phyloP scores from a whole-genome alignment of 2,888 invertebrate species.

The Thelaira solivaga region DNA sequence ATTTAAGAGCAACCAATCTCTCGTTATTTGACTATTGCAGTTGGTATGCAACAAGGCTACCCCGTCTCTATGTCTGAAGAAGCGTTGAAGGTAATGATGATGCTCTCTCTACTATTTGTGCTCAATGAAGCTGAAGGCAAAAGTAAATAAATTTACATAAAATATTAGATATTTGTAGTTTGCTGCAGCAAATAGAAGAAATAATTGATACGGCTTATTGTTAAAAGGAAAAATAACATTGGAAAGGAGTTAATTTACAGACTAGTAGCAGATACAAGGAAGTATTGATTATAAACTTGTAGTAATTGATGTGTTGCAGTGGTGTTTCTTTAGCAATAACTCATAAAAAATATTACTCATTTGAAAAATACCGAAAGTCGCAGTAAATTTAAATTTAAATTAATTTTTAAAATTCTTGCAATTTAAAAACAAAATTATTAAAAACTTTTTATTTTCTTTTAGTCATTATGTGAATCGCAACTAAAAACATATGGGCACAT shows the following conservation, averaged over 20 bases:
- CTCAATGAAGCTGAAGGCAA: slow-evolving; percentile 7
- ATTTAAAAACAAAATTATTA: too few species aligned
- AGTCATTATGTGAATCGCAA: too few species aligned
- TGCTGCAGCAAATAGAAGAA: slow-evolving; percentile 15
- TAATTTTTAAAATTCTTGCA: too few species aligned
- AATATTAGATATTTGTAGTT: slow-evolving; percentile 35
- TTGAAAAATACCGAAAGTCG: too few species aligned
- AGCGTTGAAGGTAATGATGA: background rate
- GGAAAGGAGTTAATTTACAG: background rate
- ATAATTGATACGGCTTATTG: slow-evolving; percentile 26
- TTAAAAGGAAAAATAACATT: slow-evolving; percentile 1
- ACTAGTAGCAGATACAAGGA: background rate
- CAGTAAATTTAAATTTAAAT: too few species aligned
- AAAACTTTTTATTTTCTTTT: too few species aligned
- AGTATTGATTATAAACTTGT: background rate
- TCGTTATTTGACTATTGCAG: background rate
- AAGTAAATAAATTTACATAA: slow-evolving; percentile 53
- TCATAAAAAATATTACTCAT: background rate
- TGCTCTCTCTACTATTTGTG: background rate
- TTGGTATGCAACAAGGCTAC: background rate
- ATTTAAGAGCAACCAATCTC: slow-evolving; percentile 21
- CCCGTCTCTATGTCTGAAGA: background rate
- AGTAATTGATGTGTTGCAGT: background rate
- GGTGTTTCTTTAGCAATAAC: background rate
- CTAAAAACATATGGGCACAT: too few species aligned